Percentiles rank a stretch among this genome's conserved stretches.
Conservation (phyloP, 2,113 vertebrate genomes). For the Mirounga angustirostris region DNA sequence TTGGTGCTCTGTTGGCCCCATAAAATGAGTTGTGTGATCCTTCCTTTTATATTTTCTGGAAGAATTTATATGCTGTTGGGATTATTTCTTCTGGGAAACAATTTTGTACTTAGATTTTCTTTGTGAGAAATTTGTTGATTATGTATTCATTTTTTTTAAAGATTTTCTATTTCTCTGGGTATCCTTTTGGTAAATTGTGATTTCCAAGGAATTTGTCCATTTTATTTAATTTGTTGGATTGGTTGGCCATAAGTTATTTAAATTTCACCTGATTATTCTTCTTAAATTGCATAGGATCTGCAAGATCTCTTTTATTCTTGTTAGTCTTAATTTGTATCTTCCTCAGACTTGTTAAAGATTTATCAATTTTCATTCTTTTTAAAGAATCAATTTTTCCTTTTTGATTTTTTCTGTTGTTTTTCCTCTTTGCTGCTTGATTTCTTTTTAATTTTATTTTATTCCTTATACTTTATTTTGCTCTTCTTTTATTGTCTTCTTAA, state of each 20-base stretch:
- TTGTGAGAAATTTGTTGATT: neutral
- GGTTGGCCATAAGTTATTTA: neutral
- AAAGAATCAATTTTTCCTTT: neutral
- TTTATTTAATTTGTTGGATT: neutral
- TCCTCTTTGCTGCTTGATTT: neutral
- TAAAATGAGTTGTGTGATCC: neutral
- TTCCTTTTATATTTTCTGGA: neutral
- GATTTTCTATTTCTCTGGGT: neutral
- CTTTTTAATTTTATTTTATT: neutral
- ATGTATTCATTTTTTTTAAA: neutral
- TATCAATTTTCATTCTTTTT: conserved; percentile 3
- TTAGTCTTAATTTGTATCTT: neutral
- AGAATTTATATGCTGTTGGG: neutral
- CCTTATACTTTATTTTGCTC: neutral
- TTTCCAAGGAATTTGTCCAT: neutral
- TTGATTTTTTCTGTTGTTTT: neutral
- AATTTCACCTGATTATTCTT: neutral
- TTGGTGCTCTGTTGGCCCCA: neutral
- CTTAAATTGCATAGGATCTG: neutral
- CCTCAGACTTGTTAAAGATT: neutral
- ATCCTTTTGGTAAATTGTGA: neutral
- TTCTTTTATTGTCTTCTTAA: conserved; percentile 4
- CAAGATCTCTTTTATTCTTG: neutral
- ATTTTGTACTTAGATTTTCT: neutral
- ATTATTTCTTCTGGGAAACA: neutral